A percentile compares a stretch with the other conserved stretches of the same genome.
phyloP scores from a whole-genome alignment of 1,140 invertebrate genomes.

The Rhopalosiphum padi region DNA sequence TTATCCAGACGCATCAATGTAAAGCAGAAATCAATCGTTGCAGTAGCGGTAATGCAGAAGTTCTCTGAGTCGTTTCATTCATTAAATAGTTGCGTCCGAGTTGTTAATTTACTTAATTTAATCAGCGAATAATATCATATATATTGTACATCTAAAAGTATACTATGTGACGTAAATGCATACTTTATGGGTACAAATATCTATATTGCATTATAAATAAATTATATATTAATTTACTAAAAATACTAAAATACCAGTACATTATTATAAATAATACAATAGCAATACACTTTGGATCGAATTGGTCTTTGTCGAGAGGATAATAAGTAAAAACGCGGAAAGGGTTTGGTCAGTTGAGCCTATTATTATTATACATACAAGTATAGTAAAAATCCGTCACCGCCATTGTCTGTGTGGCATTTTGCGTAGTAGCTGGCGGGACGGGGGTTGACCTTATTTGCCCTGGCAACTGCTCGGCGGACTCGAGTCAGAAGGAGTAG shows the following conservation, averaged over 20 bases:
- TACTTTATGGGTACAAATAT: too few relatives aligned
- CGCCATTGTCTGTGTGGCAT: not conserved
- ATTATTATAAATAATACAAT: not conserved
- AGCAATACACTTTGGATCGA: not conserved
- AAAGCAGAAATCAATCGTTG: too few relatives aligned
- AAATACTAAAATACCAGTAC: not conserved
- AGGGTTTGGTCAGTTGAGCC: not conserved
- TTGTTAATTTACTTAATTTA: too few relatives aligned
- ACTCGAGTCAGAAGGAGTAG: not conserved
- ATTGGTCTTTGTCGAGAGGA: not conserved
- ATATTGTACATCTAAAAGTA: too few relatives aligned
- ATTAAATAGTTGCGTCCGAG: too few relatives aligned
- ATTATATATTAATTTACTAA: too few relatives aligned
- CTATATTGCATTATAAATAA: too few relatives aligned
- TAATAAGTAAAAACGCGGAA: not conserved
- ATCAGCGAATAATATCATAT: too few relatives aligned
- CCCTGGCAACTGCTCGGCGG: not conserved
- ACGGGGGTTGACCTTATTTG: conserved; percentile 20
- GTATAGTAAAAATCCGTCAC: not conserved
- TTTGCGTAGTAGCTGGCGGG: not conserved
- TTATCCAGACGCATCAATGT: too few relatives aligned
- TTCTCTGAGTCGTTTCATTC: too few relatives aligned
- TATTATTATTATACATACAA: not conserved
- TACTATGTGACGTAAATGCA: too few relatives aligned
- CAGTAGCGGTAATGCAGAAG: too few relatives aligned